Percentiles rank a stretch among this genome's conserved stretches.
Conservation (phyloP, 2,888 invertebrate genomes). For the Ochropleura plecta region DNA sequence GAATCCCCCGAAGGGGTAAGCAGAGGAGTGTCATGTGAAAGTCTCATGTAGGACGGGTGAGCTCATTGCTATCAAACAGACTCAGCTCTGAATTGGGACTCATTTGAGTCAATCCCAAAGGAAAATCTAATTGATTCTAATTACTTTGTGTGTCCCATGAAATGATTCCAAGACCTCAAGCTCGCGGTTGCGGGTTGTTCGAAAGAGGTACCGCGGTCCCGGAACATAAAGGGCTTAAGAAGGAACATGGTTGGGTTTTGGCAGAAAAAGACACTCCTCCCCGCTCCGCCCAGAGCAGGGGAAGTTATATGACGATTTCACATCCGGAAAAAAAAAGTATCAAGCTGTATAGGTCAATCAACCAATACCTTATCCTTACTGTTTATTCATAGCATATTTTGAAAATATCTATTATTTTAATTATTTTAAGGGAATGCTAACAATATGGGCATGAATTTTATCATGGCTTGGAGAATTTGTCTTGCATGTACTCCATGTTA, state of each 20-base stretch:
- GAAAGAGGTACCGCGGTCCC: too few relatives aligned
- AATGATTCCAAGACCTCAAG: not conserved
- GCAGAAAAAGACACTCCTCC: too few relatives aligned
- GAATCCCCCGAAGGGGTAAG: too few relatives aligned
- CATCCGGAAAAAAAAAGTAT: too few relatives aligned
- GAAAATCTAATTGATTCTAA: not conserved
- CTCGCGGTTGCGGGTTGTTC: too few relatives aligned
- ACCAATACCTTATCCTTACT: not conserved
- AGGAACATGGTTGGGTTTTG: too few relatives aligned
- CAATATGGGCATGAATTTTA: not conserved
- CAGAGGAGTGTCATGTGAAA: not conserved
- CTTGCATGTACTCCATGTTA: not conserved
- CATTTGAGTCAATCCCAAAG: not conserved
- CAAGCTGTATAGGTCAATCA: not conserved
- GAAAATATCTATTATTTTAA: not conserved
- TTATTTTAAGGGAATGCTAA: not conserved
- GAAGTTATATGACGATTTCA: too few relatives aligned
- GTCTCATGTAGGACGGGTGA: not conserved
- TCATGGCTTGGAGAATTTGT: not conserved
- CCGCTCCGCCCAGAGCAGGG: too few relatives aligned
- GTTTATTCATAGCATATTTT: not conserved
- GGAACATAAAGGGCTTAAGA: too few relatives aligned
- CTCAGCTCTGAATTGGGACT: not conserved
- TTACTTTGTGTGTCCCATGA: not conserved
- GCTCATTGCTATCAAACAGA: not conserved